A percentile compares a stretch with the other conserved stretches of the same genome.
These are phyloP conservation scores for Cottus gobio DNA, from an alignment of 2,113 vertebrate genomes.

Conservation along the genomic window DNA sequence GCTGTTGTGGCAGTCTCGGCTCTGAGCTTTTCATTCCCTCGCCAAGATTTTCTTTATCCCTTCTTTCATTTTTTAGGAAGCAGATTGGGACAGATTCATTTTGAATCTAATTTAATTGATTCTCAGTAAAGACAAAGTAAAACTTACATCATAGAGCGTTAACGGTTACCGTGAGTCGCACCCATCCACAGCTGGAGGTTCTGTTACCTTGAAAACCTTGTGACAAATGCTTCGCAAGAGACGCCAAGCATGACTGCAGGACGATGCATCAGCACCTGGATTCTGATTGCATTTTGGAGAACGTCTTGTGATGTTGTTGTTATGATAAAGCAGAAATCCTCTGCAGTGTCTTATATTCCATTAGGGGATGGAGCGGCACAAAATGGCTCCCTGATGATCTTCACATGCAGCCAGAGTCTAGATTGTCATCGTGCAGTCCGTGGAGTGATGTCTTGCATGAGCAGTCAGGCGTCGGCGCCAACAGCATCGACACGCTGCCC, in stretches of 20 bases:
- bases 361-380: not conserved
- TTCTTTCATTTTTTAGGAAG: constrained; percentile 52
- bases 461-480: constrained; percentile 34
- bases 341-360: not conserved
- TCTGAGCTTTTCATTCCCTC: constrained; percentile 58
- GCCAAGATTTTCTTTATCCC: constrained; percentile 44
- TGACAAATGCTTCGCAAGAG: constrained; percentile 6
- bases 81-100: constrained; percentile 47
- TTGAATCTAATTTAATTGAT: constrained; percentile 51
- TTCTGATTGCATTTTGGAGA: not conserved
- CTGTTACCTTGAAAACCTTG: constrained; percentile 56
- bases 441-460: constrained; percentile 20
- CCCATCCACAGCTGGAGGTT: constrained; percentile 3
- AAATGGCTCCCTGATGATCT: constrained; percentile 2
- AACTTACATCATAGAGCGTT: not conserved
- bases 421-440: not conserved
- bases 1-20: constrained; percentile 66
- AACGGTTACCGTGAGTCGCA: constrained; percentile 11
- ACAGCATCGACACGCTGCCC: constrained; percentile 19
- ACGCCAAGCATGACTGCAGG: not conserved
- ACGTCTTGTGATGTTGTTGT: not conserved
- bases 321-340: not conserved
- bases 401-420: not conserved
- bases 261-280: constrained; percentile 10
- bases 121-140: constrained; percentile 18